Percentiles rank a stretch among this genome's conserved stretches.
Conservation (phyloP, 2,113 vertebrate genomes). For the Beaufortia kweichowensis region DNA sequence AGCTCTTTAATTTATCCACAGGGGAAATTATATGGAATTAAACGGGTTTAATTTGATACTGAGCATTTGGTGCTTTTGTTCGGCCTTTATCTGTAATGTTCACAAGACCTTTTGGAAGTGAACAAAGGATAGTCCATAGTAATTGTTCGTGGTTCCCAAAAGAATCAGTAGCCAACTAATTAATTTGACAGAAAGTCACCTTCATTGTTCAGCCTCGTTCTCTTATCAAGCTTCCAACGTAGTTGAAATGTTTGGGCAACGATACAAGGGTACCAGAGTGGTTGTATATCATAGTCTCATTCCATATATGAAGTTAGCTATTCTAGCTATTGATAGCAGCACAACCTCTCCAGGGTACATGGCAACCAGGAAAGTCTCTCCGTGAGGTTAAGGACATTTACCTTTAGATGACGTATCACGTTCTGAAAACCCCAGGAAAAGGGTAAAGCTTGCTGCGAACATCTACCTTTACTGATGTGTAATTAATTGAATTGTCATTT, state of each 20-base stretch:
- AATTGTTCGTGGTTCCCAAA: neutral
- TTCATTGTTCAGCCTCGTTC: neutral
- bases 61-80: neutral
- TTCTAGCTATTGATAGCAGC: slow-evolving; percentile 11
- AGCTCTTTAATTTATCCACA: slow-evolving; percentile 20
- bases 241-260: neutral
- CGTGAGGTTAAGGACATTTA: slow-evolving; percentile 11
- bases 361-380: neutral
- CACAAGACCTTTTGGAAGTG: neutral
- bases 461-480: slow-evolving; percentile 4
- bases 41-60: neutral
- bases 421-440: neutral
- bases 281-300: slow-evolving; percentile 2
- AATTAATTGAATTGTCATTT: slow-evolving; percentile 28
- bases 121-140: neutral
- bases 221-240: neutral
- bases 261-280: neutral
- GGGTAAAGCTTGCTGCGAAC: neutral
- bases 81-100: slow-evolving; percentile 1
- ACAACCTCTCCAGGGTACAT: slow-evolving; percentile 5
- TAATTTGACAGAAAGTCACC: neutral
- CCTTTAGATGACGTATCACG: slow-evolving; percentile 1
- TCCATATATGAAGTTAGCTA: neutral
- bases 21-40: slow-evolving; percentile 3
- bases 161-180: neutral